Evolutionary conservation across 2,888 invertebrate species (phyloP).

Genomic region (Meandrusa payeni): DNA sequence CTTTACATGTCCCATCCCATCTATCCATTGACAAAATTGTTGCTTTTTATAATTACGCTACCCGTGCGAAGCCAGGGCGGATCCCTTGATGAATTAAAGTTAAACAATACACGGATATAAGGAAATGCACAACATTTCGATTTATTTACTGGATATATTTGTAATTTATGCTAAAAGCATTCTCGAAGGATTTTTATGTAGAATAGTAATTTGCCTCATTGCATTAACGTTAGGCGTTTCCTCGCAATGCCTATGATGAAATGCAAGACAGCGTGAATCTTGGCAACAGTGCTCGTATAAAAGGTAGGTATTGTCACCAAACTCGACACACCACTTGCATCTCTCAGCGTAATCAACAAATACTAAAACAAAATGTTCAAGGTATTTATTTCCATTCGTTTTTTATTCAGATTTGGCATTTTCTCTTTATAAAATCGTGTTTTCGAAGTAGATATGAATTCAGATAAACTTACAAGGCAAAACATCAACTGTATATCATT

Average conservation of each 20-base stretch:
- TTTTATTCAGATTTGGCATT: not conserved
- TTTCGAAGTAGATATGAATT: no score
- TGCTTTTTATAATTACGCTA: no score
- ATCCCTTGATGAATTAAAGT: no score
- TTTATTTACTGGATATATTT: no score
- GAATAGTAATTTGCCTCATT: slow-evolving; percentile 43
- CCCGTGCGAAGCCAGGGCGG: no score
- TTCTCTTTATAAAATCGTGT: no score
- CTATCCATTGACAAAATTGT: no score
- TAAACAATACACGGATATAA: no score
- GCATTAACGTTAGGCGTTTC: slow-evolving; percentile 51
- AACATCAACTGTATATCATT: no score
- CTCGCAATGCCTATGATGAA: slow-evolving; percentile 55
- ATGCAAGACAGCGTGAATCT: slow-evolving; percentile 66
- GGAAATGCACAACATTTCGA: no score
- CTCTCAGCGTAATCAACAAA: slow-evolving; percentile 46
- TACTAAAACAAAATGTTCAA: slow-evolving; percentile 50
- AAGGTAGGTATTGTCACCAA: slow-evolving; percentile 54
- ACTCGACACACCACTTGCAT: slow-evolving; percentile 50
- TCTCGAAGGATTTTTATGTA: slow-evolving; percentile 32
- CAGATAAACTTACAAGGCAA: no score
- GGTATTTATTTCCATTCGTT: slow-evolving; percentile 3
- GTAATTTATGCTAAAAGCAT: slow-evolving; percentile 32
- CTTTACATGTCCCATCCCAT: no score
- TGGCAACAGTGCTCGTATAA: slow-evolving; percentile 52